phyloP scores from a whole-genome alignment of 2,113 vertebrate species.

The Myiozetetes cayanensis region DNA sequence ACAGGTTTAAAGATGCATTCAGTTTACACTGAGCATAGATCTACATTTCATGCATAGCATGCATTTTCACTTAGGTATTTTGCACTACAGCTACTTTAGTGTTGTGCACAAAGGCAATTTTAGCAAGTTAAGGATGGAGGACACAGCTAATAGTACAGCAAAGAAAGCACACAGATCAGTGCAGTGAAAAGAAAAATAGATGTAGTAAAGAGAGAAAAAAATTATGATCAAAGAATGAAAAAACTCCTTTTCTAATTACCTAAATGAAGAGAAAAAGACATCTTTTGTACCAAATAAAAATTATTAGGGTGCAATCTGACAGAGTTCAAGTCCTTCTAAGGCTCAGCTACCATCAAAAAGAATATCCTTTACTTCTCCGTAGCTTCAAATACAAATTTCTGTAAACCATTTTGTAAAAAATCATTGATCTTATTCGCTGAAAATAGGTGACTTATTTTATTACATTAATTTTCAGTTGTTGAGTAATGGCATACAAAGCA shows the following conservation, averaged over 20 bases:
- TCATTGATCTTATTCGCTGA: not conserved
- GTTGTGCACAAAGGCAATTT: conserved; percentile 26
- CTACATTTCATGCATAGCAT: not conserved
- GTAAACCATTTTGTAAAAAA: not conserved
- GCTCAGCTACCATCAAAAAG: not conserved
- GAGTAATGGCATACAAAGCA: not conserved
- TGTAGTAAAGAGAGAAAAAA: not conserved
- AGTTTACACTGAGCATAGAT: not conserved
- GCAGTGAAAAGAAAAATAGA: not conserved
- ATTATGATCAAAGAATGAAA: not conserved
- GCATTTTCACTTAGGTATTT: not conserved
- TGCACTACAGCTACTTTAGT: not conserved
- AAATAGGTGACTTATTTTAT: not conserved
- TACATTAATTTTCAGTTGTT: not conserved
- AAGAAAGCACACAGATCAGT: not conserved
- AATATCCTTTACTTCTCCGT: not conserved
- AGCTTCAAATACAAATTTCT: not conserved
- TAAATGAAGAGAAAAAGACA: not conserved
- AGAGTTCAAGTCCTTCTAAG: not conserved
- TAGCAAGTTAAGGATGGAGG: not conserved
- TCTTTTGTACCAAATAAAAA: not conserved
- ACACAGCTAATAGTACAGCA: not conserved
- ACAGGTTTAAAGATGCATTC: conserved; percentile 32
- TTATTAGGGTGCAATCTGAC: not conserved
- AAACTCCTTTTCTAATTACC: not conserved